These are phyloP conservation scores for Sebastes dallii DNA, from an alignment of 2,797 vertebrate genomes.

Conservation along the genomic window DNA sequence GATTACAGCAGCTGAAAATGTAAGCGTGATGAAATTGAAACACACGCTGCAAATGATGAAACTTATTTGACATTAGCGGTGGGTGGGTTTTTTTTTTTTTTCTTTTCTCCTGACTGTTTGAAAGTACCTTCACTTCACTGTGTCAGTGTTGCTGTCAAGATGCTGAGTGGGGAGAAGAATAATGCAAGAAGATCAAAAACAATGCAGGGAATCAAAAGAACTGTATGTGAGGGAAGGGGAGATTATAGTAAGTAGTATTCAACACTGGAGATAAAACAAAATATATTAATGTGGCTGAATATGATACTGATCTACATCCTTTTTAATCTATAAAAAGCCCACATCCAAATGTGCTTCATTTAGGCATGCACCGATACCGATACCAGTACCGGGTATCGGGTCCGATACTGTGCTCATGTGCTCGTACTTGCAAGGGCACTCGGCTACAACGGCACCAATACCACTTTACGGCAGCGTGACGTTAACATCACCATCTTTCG, in stretches of 20 bases:
- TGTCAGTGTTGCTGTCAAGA: slow-evolving; percentile 15
- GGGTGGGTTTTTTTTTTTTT: background rate
- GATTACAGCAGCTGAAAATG: slow-evolving; percentile 41
- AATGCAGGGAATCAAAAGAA: slow-evolving; percentile 1
- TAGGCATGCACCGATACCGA: no score
- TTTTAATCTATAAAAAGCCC: slow-evolving; percentile 1
- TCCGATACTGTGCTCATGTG: no score
- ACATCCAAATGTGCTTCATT: background rate
- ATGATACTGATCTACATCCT: background rate
- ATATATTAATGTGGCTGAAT: slow-evolving; percentile 8
- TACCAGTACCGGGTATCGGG: no score
- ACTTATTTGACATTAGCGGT: slow-evolving; percentile 27
- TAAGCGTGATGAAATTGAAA: slow-evolving; percentile 55
- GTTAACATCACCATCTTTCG: no score
- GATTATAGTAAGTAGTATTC: background rate
- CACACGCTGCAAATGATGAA: slow-evolving; percentile 57
- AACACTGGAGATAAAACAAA: background rate
- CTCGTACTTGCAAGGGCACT: no score
- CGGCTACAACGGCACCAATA: no score
- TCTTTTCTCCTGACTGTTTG: background rate
- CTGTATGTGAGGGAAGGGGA: background rate
- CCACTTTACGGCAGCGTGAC: no score
- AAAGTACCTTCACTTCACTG: background rate
- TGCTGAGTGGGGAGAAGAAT: background rate
- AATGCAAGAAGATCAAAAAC: slow-evolving; percentile 12